Conservation (phyloP, 2,888 invertebrate species). For the Lutraria lutraria region DNA sequence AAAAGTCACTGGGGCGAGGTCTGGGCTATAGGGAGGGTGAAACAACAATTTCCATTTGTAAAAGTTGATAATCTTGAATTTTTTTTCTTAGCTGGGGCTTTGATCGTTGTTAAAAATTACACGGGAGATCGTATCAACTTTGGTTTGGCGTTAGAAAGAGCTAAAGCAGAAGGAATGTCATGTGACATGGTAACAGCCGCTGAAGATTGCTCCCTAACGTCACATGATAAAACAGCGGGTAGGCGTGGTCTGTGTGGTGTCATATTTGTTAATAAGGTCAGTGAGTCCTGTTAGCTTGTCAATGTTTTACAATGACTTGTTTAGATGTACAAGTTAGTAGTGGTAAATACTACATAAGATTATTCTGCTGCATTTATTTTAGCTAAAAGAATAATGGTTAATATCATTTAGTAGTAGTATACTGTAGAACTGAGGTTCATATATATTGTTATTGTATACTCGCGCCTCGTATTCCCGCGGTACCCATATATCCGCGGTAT, state of each 20-base stretch:
- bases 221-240: constrained; percentile 88
- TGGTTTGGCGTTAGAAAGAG: constrained; percentile 84
- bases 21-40: no score
- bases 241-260: constrained; percentile 90
- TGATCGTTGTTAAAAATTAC: constrained; percentile 86
- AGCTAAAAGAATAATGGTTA: no score
- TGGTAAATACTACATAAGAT: not conserved
- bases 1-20: no score
- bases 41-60: no score
- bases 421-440: no score
- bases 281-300: not conserved
- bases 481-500: no score
- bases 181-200: constrained; percentile 89
- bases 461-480: no score
- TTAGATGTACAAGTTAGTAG: not conserved
- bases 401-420: no score
- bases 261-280: constrained; percentile 88
- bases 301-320: not conserved
- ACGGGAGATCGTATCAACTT: constrained; percentile 86
- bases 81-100: constrained; percentile 78
- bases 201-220: constrained; percentile 90
- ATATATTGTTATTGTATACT: no score
- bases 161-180: constrained; percentile 88
- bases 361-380: no score
- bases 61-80: not conserved